Evolutionary conservation across 2,888 invertebrate genomes (phyloP).

Genomic region (Zonitis immaculata): DNA sequence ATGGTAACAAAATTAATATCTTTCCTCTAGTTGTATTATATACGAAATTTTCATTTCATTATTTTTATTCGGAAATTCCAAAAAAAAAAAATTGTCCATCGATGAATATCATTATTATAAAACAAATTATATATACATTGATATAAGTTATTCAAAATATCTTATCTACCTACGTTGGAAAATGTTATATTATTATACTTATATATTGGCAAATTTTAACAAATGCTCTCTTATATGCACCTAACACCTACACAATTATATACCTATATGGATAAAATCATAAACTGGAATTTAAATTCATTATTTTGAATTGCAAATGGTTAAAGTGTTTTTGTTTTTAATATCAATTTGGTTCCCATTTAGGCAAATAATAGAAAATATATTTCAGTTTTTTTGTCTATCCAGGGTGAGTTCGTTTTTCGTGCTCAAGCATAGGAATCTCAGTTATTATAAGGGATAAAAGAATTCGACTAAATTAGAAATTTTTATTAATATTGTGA

Average conservation of each 20-base stretch:
- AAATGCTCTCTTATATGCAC: constrained; percentile 33
- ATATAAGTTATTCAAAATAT: not conserved
- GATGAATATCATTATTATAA: not conserved
- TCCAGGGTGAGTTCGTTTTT: no score
- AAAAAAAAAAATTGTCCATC: not conserved
- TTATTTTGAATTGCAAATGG: constrained; percentile 33
- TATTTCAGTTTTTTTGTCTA: not conserved
- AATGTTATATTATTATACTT: constrained; percentile 17
- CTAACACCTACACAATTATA: constrained; percentile 27
- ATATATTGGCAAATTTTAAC: constrained; percentile 34
- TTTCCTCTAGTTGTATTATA: not conserved
- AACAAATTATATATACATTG: no score
- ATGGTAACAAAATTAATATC: constrained; percentile 20
- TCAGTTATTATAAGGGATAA: no score
- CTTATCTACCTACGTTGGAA: constrained; percentile 12
- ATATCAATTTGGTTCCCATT: constrained; percentile 4
- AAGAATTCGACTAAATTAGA: no score
- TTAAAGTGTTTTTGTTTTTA: constrained; percentile 23
- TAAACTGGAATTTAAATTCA: constrained; percentile 28
- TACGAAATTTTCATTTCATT: no score
- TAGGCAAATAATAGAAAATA: constrained; percentile 3
- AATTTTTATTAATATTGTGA: no score
- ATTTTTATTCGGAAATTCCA: not conserved
- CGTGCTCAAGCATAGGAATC: no score
- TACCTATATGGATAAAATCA: no score